These are phyloP conservation scores for Lasioglossum leucozonium DNA, from an alignment of 2,888 invertebrate species.

Conservation along the genomic window DNA sequence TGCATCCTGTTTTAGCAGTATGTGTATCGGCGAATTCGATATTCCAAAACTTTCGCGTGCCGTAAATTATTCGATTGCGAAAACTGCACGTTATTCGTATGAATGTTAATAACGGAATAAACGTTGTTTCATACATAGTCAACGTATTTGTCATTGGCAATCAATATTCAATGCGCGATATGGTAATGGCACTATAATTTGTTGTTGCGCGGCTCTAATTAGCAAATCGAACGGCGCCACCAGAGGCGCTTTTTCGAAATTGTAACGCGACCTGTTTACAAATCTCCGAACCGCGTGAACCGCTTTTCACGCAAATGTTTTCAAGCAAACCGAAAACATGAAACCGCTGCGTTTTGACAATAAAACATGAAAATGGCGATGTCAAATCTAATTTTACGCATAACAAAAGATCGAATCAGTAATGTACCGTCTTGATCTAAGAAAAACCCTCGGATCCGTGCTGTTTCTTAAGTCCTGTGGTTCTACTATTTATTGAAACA, in stretches of 20 bases:
- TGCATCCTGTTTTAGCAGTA: background rate
- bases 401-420: background rate
- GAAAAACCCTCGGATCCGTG: too few relatives aligned
- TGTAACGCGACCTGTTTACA: background rate
- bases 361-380: background rate
- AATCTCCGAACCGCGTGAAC: background rate
- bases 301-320: background rate
- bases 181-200: slow-evolving; percentile 3
- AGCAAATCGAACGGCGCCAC: background rate
- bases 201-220: background rate
- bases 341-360: background rate
- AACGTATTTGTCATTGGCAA: slow-evolving; percentile 1
- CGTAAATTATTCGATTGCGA: slow-evolving; percentile 17
- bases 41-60: background rate
- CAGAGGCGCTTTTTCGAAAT: background rate
- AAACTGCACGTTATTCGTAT: slow-evolving; percentile 1
- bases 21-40: background rate
- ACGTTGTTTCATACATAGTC: slow-evolving; percentile 38
- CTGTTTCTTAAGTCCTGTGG: too few relatives aligned
- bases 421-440: too few relatives aligned
- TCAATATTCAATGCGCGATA: slow-evolving; percentile 35
- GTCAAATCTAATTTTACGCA: background rate
- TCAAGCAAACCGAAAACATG: background rate
- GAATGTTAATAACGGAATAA: slow-evolving; percentile 31
- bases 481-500: too few relatives aligned